Base-by-base conservation (phyloP, 2,797 vertebrate genomes). In the Ceryle rudis region DNA sequence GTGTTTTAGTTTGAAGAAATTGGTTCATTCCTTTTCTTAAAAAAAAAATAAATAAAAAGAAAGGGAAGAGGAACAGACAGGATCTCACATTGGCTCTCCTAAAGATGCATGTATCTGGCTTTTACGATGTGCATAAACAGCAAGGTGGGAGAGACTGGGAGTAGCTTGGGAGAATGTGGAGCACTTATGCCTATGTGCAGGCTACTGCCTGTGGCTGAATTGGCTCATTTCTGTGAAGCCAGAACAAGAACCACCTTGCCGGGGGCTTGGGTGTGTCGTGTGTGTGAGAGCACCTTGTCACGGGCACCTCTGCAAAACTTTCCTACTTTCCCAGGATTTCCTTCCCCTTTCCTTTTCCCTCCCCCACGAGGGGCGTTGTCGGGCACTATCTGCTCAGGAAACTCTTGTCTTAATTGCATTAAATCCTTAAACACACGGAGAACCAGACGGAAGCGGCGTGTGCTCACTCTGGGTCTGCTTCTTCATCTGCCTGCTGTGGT, bases 361-460 rank as follows among this genome's bases (percentile, higher is more conserved):
- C 90, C 90, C 87, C 67, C 35, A 1, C 4, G 1, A 84, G 80
- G 74, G 72, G 75, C 58, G 25, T 93, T 94, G 64, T 96, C 89
- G 83, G 83, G 85, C 73, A 31, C 39, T 96, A 86, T 97, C 97
- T 97, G 69, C 97, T 98, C 98, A 98, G 97, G 98, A 98, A 98
- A 97, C 85, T 90, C 67, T 3, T 80, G 82, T 95, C 95, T 97
- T 92, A 82, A 93, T 85, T 33, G 74, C 22, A 0, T 82, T 70
- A 73, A 96, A 60, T 71, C 52, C 39, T 44, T 79, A 79, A 88
- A 41, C 57, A 31, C 67, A 11, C 54, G 77, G 80, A 95, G 65
- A 65, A 46, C 60, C 91, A 86, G 85, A 64, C 0, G 0, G 70
- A 72, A 93, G 80, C 12, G 0, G 15, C 0, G 0, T 33, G n/a